These are phyloP conservation scores for Drusus annulatus DNA, from an alignment of 1,140 invertebrate species.

Conservation along the genomic window DNA sequence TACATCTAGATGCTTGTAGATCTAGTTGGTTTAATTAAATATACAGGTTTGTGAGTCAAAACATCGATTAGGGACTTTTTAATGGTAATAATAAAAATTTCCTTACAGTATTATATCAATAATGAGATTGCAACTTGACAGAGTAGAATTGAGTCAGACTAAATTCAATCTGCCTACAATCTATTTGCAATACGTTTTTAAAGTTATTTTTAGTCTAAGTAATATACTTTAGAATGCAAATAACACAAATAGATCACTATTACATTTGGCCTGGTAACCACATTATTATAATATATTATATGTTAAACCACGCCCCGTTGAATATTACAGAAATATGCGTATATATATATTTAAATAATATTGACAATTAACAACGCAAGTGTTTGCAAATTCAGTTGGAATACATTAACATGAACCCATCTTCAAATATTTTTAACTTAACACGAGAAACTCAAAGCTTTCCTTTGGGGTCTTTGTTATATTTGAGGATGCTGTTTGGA, in stretches of 20 bases:
- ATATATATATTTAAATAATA: neutral
- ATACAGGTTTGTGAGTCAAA: constrained; percentile 15
- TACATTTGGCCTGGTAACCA: constrained; percentile 43
- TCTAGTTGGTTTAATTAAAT: neutral
- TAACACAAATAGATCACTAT: constrained; percentile 48
- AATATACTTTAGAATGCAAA: constrained; percentile 47
- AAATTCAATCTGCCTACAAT: constrained; percentile 5
- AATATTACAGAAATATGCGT: constrained; percentile 14
- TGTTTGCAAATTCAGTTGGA: too few species aligned
- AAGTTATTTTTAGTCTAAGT: constrained; percentile 35
- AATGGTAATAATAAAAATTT: constrained; percentile 34
- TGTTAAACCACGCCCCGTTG: neutral
- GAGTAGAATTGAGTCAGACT: neutral
- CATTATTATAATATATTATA: constrained; percentile 10
- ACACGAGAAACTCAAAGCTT: too few species aligned
- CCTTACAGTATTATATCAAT: constrained; percentile 12
- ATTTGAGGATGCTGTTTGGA: too few species aligned
- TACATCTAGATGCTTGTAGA: too few species aligned
- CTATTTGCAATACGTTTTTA: constrained; percentile 2
- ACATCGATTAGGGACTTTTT: constrained; percentile 22
- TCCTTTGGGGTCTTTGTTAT: too few species aligned
- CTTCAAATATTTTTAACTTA: too few species aligned
- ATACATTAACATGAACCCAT: too few species aligned
- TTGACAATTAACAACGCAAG: neutral
- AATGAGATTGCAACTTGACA: constrained; percentile 27